phyloP scores from a whole-genome alignment of 2,888 invertebrate genomes.

The Lasiommata megera region DNA sequence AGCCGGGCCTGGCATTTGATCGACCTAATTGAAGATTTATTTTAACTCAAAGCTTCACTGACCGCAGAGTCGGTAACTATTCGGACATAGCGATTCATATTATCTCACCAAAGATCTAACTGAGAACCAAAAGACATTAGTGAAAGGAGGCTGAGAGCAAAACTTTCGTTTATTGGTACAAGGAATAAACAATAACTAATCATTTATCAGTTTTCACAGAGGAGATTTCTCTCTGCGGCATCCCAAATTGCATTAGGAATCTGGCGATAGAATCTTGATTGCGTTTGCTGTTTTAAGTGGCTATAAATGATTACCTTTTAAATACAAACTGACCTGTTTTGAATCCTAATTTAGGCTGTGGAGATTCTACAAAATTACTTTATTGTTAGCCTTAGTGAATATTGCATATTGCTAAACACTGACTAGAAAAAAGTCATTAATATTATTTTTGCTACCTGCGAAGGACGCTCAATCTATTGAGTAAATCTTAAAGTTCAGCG shows the following conservation, averaged over 20 bases:
- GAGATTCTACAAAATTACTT: no score
- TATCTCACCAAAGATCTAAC: constrained; percentile 72
- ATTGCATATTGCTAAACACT: no score
- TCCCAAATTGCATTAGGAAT: constrained; percentile 25
- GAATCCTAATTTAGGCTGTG: no score
- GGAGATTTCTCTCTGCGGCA: constrained; percentile 45
- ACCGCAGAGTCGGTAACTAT: constrained; percentile 58
- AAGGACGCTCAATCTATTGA: no score
- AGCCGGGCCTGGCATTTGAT: constrained; percentile 70
- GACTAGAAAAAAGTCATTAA: no score
- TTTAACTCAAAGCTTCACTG: constrained; percentile 66
- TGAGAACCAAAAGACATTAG: constrained; percentile 71
- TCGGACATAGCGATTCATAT: constrained; percentile 75
- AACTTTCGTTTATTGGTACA: constrained; percentile 72
- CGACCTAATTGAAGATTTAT: constrained; percentile 79
- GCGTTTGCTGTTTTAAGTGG: constrained; percentile 6
- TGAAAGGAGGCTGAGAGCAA: constrained; percentile 72
- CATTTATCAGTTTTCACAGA: constrained; percentile 61
- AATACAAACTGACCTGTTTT: no score
- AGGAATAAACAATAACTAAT: constrained; percentile 74
- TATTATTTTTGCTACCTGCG: no score
- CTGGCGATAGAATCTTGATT: constrained; percentile 23
- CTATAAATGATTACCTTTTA: not conserved
- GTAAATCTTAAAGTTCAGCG: no score
- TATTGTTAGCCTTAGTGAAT: no score